Base-by-base conservation (phyloP, 2,113 vertebrate genomes). In the Anser brachyrhynchus region DNA sequence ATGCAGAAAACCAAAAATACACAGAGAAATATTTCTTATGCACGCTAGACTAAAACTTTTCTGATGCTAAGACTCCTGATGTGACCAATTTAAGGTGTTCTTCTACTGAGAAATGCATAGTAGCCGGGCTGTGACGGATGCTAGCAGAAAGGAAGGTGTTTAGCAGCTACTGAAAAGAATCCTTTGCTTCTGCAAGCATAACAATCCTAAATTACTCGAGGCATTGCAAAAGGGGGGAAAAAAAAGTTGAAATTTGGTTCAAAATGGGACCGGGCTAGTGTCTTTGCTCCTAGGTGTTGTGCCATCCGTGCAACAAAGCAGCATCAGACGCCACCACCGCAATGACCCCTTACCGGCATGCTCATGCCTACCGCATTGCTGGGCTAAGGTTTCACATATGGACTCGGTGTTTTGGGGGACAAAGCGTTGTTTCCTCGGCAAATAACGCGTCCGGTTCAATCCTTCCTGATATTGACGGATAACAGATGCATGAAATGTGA, bases 271-370 rank as follows among this genome's bases (percentile, higher is more conserved):
- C 19, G 43, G 5, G 3, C 9, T 10, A 49, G 59, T 55, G 2
- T 3, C 66, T 33, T 3, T 25, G 62, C 52, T 88, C 21, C 52
- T 7, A 19, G 78, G 82, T 13, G 2, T 52, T 17, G 41, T 7
- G 79, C 54, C 84, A 58, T 33, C 51, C 16, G 3, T 0, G 1
- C 4, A 12, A 37, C 16, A 16, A 9, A 72, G 81, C 62, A 57
- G 73, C 89, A 41, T 5, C 51, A 13, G 17, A 6, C 0, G 51
- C 43, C 6, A 23, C 1, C 33, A 0, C 51, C 5, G 18, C 11
- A 31, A 20, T 2, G 6, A 59, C 11, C 46, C 37, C 72, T 49
- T 26, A 3, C 1, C 21, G 67, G 76, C 76, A 90, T 44, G 0
- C 19, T 37, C 54, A 2, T 12, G n/a, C 49, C 59, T 15, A 11